Evolutionary conservation across 53 echinoderm and acorn worm species (phyloP).

Genomic region (Echinometra lucunter): DNA sequence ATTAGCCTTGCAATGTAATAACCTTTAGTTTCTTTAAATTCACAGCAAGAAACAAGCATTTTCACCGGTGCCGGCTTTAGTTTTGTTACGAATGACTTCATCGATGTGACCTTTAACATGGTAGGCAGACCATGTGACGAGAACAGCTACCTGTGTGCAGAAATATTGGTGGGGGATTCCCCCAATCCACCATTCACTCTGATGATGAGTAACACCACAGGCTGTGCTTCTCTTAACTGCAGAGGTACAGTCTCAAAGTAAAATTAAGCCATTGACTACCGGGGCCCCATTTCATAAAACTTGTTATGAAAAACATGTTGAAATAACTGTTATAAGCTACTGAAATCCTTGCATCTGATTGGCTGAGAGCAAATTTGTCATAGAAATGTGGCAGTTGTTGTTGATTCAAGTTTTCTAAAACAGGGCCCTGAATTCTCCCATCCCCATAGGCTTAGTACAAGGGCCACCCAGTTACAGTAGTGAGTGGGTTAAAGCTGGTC

Average conservation of each 20-base stretch:
- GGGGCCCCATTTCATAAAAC: no score
- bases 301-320: no score
- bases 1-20: not conserved
- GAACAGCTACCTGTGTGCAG: slow-evolving; percentile 46
- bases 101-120: slow-evolving; percentile 45
- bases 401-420: no score
- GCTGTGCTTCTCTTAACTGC: slow-evolving; percentile 29
- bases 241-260: not conserved
- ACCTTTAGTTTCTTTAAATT: not conserved
- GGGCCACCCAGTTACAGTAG: no score
- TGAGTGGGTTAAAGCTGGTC: no score
- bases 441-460: no score
- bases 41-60: slow-evolving; percentile 32
- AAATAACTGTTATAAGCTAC: no score
- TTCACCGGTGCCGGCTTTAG: not conserved
- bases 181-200: slow-evolving; percentile 19
- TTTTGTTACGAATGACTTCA: not conserved
- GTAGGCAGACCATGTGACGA: not conserved
- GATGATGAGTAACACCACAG: slow-evolving; percentile 20
- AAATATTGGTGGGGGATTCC: not conserved
- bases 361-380: no score
- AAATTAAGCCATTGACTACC: no score
- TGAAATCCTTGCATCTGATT: no score
- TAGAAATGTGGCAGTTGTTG: no score
- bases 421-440: no score